Evolutionary conservation across 2,113 vertebrate genomes (phyloP).

Genomic region (Emydura subglobosa): DNA sequence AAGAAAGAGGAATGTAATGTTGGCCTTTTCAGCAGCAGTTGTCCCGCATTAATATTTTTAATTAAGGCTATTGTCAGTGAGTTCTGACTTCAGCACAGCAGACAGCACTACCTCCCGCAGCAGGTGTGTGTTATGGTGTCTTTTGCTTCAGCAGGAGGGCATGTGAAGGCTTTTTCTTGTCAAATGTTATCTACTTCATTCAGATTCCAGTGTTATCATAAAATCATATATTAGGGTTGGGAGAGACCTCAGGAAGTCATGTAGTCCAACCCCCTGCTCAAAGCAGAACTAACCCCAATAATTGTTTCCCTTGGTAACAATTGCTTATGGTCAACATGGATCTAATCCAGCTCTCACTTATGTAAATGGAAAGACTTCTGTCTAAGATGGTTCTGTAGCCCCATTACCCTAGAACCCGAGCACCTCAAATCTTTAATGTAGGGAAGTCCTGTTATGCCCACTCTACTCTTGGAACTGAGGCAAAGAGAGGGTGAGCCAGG

Average conservation of each 20-base stretch:
- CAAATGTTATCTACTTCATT: not conserved
- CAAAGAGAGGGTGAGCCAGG: not conserved
- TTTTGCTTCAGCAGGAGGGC: not conserved
- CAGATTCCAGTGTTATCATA: not conserved
- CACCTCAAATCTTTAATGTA: not conserved
- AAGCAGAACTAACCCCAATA: too few species aligned
- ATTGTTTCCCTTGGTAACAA: not conserved
- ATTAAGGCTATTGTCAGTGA: constrained; percentile 68
- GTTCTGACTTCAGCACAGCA: constrained; percentile 41
- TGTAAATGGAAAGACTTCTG: not conserved
- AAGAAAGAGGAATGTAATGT: constrained; percentile 26
- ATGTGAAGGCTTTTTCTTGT: not conserved
- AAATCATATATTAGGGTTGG: too few species aligned
- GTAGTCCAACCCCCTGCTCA: too few species aligned
- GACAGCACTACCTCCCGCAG: not conserved
- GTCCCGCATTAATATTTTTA: constrained; percentile 70
- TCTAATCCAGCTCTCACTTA: not conserved
- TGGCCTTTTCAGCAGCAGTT: constrained; percentile 57
- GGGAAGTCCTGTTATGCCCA: too few species aligned
- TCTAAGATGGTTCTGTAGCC: not conserved
- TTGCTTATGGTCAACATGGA: not conserved
- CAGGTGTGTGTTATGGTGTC: not conserved
- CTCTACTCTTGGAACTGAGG: not conserved
- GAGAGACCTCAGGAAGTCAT: too few species aligned
- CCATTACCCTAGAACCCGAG: not conserved